Base-by-base conservation (phyloP, 2,797 vertebrate genomes). In the Alca torda region DNA sequence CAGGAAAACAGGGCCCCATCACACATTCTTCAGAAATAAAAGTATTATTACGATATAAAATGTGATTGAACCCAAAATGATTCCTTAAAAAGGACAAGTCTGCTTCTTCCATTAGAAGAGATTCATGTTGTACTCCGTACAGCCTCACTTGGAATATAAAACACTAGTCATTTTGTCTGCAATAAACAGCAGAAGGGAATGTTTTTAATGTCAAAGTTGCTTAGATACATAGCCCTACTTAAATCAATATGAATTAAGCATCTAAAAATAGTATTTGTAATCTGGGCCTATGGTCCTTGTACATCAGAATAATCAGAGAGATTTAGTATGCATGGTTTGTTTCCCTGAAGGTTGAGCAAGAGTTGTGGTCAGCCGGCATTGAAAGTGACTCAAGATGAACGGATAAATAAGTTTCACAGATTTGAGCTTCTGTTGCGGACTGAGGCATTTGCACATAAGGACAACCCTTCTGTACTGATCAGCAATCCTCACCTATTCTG, bases 241-340 rank as follows among this genome's bases (percentile, higher is more conserved):
- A 96, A 93, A 94, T 96, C 95, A 96, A 41, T 70, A 89, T 46
- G 93, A 95, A 96, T 96, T 94, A 97, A 89, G 45, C 53, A 67
- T 91, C 87, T 89, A 70, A 85, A 94, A 92, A 60, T 10, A 57
- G 39, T 89, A 65, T 91, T 90, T 64, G 37, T 89, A 77, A 60
- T 90, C 68, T 77, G 56, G 51, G 89, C 78, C 93, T 89, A 64
- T 89, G 64, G 81, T 96, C 48, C 51, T 82, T 84, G 35, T 68
- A 89, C 72, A 85, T 93, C 87, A 94, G 87, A 90, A 82, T 77
- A 94, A 94, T 92, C 95, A 94, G 83, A 90, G 51, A 82, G 50
- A 93, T 90, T 94, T 89, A 82, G 21, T 72, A 92, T 90, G 93
- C 81, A 83, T 65, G 53, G 1, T 3, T 89, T 89, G 13, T 87